Evolutionary conservation across 2,888 invertebrate genomes (phyloP).

Genomic region (Sinelater perroti): DNA sequence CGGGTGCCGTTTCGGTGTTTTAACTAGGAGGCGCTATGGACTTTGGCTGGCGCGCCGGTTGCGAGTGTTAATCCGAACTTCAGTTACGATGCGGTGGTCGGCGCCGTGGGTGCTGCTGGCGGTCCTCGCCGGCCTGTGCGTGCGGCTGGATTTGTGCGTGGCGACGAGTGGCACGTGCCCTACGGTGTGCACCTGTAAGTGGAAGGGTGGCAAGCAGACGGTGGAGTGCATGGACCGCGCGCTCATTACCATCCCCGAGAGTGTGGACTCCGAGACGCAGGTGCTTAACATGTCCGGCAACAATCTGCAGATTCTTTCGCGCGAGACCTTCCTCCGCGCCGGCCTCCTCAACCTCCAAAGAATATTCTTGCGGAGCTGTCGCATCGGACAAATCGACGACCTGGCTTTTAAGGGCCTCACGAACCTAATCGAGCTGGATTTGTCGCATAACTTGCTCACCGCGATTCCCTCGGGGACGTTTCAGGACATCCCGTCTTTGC

Average conservation of each 20-base stretch:
- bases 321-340: slow-evolving; percentile 82
- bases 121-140: slow-evolving; percentile 38
- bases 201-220: slow-evolving; percentile 93
- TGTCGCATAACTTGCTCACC: slow-evolving; percentile 84
- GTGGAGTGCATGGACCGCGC: slow-evolving; percentile 88
- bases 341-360: slow-evolving; percentile 87
- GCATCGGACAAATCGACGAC: slow-evolving; percentile 85
- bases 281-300: slow-evolving; percentile 90
- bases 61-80: slow-evolving; percentile 8
- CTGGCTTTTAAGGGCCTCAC: slow-evolving; percentile 86
- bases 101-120: slow-evolving; percentile 27
- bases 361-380: slow-evolving; percentile 83
- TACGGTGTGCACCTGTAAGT: slow-evolving; percentile 86
- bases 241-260: slow-evolving; percentile 84
- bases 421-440: slow-evolving; percentile 88
- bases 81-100: slow-evolving; percentile 27
- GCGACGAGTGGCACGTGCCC: slow-evolving; percentile 73
- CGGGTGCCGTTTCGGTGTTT: slow-evolving; percentile 21
- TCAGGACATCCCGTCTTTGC: slow-evolving; percentile 79
- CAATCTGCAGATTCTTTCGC: slow-evolving; percentile 82
- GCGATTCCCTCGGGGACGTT: slow-evolving; percentile 83
- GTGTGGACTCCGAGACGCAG: slow-evolving; percentile 88
- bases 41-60: slow-evolving; percentile 21
- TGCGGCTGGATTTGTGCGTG: slow-evolving; percentile 48
- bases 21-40: slow-evolving; percentile 23